These are phyloP conservation scores for Strix occidentalis DNA, from an alignment of 2,797 vertebrate genomes.

Conservation along the genomic window DNA sequence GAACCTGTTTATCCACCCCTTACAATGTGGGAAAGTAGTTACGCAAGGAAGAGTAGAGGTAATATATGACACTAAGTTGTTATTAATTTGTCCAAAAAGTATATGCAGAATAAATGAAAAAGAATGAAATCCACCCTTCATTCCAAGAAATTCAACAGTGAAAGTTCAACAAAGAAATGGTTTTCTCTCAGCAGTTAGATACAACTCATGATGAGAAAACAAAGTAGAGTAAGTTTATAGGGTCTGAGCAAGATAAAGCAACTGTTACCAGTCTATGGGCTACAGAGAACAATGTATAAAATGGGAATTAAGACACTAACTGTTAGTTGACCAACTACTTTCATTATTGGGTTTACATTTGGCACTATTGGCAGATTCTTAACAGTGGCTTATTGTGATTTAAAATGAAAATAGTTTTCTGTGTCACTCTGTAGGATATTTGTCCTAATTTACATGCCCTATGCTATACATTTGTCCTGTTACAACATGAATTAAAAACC, in stretches of 20 bases:
- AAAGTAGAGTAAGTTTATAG: background rate
- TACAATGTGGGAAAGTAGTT: background rate
- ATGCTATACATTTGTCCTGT: background rate
- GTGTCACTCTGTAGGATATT: background rate
- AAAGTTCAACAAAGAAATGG: background rate
- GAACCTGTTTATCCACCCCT: background rate
- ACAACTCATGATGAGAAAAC: background rate
- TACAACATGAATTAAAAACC: background rate
- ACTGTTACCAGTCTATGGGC: background rate
- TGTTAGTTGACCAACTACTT: background rate
- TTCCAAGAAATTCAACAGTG: background rate
- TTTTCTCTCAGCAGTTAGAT: background rate
- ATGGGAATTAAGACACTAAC: background rate
- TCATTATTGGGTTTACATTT: background rate
- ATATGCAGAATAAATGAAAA: background rate
- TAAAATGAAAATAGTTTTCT: background rate
- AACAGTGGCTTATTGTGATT: background rate
- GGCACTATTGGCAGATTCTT: background rate
- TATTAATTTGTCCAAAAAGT: background rate
- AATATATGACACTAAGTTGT: background rate
- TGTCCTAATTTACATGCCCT: background rate
- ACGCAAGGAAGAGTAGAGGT: background rate
- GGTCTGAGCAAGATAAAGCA: background rate
- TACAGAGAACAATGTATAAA: background rate
- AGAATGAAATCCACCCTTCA: background rate